phyloP scores from a whole-genome alignment of 2,888 invertebrate species.

The Eupsilia transversa region DNA sequence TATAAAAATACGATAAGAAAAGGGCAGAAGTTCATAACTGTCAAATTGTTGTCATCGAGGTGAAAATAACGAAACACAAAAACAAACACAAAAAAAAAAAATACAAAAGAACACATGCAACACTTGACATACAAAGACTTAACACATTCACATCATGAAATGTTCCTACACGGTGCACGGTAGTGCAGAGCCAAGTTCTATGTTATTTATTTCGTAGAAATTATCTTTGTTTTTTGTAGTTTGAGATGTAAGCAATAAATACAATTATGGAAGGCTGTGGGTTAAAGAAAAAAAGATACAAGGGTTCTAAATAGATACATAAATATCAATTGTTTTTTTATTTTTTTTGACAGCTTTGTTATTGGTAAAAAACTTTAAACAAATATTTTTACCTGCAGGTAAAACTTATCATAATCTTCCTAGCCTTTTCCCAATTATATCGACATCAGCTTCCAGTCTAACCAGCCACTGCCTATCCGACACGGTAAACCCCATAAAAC shows the following conservation, averaged over 20 bases:
- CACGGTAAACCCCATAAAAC: no score
- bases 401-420: neutral
- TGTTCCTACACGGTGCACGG: conserved; percentile 17
- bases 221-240: neutral
- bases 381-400: neutral
- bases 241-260: conserved; percentile 17
- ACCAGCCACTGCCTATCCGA: neutral
- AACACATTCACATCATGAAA: conserved; percentile 75
- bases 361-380: neutral
- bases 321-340: no score
- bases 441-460: neutral
- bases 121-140: conserved; percentile 76
- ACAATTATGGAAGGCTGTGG: conserved; percentile 16
- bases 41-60: conserved; percentile 52
- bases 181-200: conserved; percentile 32
- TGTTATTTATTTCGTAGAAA: neutral
- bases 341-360: neutral
- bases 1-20: neutral
- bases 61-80: conserved; percentile 66
- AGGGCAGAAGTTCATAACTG: neutral
- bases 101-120: conserved; percentile 72
- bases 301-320: neutral
- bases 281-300: conserved; percentile 5
- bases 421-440: no score
- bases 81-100: conserved; percentile 63